phyloP scores from a whole-genome alignment of 2,113 vertebrate species.

The Mesitornis unicolor region DNA sequence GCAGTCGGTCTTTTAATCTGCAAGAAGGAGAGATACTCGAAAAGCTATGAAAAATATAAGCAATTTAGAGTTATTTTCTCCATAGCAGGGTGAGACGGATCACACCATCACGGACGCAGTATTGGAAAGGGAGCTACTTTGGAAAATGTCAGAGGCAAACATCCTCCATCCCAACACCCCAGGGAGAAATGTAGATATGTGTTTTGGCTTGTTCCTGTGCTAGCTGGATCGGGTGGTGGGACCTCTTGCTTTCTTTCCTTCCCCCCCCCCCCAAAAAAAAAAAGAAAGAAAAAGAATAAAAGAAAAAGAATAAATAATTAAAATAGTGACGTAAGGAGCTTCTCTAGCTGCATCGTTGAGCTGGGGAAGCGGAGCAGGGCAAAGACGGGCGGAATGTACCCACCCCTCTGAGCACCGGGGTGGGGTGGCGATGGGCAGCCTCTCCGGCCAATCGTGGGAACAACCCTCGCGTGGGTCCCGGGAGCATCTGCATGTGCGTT shows the following conservation, averaged over 20 bases:
- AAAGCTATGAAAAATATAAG: background rate
- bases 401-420: background rate
- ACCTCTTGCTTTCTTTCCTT: background rate
- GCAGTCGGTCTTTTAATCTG: background rate
- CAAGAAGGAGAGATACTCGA: background rate
- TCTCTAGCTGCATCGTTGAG: background rate
- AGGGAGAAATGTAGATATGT: background rate
- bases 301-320: background rate
- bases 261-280: background rate
- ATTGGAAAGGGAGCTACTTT: background rate
- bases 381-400: background rate
- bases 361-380: background rate
- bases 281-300: background rate
- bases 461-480: background rate
- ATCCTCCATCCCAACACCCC: background rate
- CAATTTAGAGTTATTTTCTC: background rate
- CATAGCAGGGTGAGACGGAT: background rate
- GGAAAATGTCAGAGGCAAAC: too few species aligned
- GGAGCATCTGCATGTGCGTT: rapidly evolving
- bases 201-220: rapidly evolving
- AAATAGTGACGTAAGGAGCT: background rate
- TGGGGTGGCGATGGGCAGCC: background rate
- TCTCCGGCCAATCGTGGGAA: too few species aligned
- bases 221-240: background rate
- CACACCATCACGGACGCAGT: background rate